These are phyloP conservation scores for Paratrypauchen microcephalus DNA, from an alignment of 2,797 vertebrate species.

Conservation along the genomic window DNA sequence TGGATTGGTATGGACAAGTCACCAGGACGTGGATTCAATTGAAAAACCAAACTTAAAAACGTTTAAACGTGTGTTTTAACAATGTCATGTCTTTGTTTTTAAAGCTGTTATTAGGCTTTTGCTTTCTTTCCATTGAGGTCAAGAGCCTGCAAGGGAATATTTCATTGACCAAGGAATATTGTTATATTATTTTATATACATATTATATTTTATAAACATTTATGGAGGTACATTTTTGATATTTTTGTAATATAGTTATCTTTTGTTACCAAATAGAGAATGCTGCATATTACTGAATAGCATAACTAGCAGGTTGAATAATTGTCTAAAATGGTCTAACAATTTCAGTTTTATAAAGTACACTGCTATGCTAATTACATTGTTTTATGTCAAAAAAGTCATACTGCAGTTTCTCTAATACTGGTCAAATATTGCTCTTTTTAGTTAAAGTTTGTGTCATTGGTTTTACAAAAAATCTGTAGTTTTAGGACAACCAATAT, in stretches of 20 bases:
- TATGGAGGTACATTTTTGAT: constrained; percentile 75
- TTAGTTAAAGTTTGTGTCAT: background rate
- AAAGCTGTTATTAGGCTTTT: constrained; percentile 15
- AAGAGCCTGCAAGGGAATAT: constrained; percentile 54
- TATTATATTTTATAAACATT: constrained; percentile 80
- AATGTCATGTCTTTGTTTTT: constrained; percentile 13
- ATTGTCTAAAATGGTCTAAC: background rate
- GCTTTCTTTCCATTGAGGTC: constrained; percentile 34
- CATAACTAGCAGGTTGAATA: constrained; percentile 18
- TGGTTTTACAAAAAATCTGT: background rate
- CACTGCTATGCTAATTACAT: background rate
- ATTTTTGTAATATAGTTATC: constrained; percentile 65
- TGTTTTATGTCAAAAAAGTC: background rate
- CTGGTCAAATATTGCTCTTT: background rate
- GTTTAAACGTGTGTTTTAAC: constrained; percentile 23
- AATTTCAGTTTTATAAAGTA: constrained; percentile 2
- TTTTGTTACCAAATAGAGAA: constrained; percentile 69
- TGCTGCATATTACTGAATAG: constrained; percentile 42
- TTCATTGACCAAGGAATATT: constrained; percentile 78
- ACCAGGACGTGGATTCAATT: constrained; percentile 19
- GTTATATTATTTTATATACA: constrained; percentile 77
- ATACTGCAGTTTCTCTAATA: background rate
- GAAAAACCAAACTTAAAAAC: constrained; percentile 16
- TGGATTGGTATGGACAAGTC: constrained; percentile 48
- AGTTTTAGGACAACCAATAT: background rate